These are phyloP conservation scores for Xenopus laevis DNA, from an alignment of 2,113 vertebrate genomes.

Conservation along the genomic window DNA sequence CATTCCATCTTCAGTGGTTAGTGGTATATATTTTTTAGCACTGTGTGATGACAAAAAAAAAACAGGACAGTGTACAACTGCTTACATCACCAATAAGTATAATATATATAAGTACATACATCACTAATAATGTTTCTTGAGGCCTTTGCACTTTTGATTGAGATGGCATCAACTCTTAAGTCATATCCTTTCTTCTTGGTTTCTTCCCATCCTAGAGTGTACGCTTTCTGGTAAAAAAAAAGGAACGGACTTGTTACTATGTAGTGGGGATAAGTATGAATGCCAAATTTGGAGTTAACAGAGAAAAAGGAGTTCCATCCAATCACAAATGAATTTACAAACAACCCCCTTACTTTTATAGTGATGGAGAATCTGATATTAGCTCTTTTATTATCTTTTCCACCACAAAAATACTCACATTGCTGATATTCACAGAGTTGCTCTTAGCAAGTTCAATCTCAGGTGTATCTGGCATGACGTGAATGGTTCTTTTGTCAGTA, in stretches of 20 bases:
- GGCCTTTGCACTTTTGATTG: constrained; percentile 80
- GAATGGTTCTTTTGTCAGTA: constrained; percentile 79
- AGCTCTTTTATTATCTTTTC: not conserved
- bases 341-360: too few relatives aligned
- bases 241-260: too few relatives aligned
- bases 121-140: constrained; percentile 83
- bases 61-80: not conserved
- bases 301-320: too few relatives aligned
- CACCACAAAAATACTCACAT: constrained; percentile 62
- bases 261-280: too few relatives aligned
- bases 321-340: too few relatives aligned
- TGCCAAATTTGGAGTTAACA: too few relatives aligned
- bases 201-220: constrained; percentile 87
- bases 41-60: not conserved
- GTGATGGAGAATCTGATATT: too few relatives aligned
- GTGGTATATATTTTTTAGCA: too few relatives aligned
- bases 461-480: constrained; percentile 82
- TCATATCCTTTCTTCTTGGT: constrained; percentile 86
- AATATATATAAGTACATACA: constrained; percentile 60
- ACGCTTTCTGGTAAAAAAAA: constrained; percentile 73
- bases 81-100: too few relatives aligned
- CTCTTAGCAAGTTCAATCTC: constrained; percentile 80
- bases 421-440: constrained; percentile 83
- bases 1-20: too few relatives aligned
- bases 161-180: constrained; percentile 83